These are phyloP conservation scores for Lasioglossum morio DNA, from an alignment of 2,888 invertebrate genomes.

Conservation along the genomic window DNA sequence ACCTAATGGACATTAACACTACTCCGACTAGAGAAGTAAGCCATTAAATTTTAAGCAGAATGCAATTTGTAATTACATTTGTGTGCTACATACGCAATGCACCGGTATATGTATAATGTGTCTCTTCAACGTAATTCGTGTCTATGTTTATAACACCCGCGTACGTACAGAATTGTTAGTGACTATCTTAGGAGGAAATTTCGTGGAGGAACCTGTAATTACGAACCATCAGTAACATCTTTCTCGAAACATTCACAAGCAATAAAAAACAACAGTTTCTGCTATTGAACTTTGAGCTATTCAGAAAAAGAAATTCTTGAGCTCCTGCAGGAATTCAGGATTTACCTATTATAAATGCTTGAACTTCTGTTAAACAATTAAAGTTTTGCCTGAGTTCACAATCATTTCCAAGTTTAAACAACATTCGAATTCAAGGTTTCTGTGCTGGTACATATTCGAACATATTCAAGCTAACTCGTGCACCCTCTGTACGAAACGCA, in stretches of 20 bases:
- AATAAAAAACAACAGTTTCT: too few relatives aligned
- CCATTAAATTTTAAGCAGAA: conserved; percentile 74
- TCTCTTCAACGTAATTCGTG: conserved; percentile 46
- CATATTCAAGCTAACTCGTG: background rate
- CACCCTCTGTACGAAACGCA: background rate
- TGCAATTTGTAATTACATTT: conserved; percentile 63
- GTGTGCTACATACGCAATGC: conserved; percentile 63
- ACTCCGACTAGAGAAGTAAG: conserved; percentile 82
- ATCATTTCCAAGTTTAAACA: background rate
- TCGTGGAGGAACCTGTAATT: conserved; percentile 25
- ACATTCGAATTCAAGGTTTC: background rate
- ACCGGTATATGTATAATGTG: conserved; percentile 27
- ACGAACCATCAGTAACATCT: background rate
- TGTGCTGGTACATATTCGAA: background rate
- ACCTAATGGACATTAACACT: conserved; percentile 58
- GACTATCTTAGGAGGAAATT: conserved; percentile 62
- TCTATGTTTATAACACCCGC: conserved; percentile 27
- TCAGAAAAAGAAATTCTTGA: background rate
- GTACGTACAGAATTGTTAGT: background rate
- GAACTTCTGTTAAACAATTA: too few relatives aligned
- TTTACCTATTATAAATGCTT: too few relatives aligned
- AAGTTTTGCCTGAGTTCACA: background rate
- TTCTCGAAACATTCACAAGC: background rate
- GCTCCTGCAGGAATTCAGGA: background rate
- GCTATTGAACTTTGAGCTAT: background rate